phyloP scores from a whole-genome alignment of 2,888 invertebrate genomes.

The Portevinia maculata region DNA sequence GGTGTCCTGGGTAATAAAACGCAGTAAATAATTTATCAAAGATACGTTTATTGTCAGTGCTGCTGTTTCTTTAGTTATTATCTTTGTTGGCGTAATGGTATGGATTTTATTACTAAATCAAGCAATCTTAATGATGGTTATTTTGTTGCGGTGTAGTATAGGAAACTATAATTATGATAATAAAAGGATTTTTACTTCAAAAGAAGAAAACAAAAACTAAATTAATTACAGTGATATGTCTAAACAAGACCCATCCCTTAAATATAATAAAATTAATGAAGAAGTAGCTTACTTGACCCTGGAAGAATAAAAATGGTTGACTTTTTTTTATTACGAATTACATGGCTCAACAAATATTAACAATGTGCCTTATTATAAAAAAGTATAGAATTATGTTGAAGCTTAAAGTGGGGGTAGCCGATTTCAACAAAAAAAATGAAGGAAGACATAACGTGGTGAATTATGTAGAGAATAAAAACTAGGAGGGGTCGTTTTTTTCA shows the following conservation, averaged over 20 bases:
- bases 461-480: too few species aligned
- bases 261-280: constrained; percentile 32
- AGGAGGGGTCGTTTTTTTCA: too few species aligned
- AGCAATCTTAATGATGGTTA: constrained; percentile 52
- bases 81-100: constrained; percentile 61
- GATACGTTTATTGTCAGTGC: constrained; percentile 59
- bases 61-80: constrained; percentile 39
- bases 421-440: too few species aligned
- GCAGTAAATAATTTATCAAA: constrained; percentile 51
- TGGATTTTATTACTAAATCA: constrained; percentile 64
- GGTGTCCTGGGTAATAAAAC: constrained; percentile 54
- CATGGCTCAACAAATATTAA: too few species aligned
- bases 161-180: constrained; percentile 19
- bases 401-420: too few species aligned
- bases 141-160: constrained; percentile 36
- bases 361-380: too few species aligned
- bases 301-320: neutral
- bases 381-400: too few species aligned
- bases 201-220: constrained; percentile 5
- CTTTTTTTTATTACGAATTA: too few species aligned
- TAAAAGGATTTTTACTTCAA: constrained; percentile 33
- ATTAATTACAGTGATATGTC: constrained; percentile 6
- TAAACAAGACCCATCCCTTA: constrained; percentile 35
- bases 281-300: constrained; percentile 7
- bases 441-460: too few species aligned